Conservation (phyloP, 2,113 vertebrate genomes). For the Heterocephalus glaber region DNA sequence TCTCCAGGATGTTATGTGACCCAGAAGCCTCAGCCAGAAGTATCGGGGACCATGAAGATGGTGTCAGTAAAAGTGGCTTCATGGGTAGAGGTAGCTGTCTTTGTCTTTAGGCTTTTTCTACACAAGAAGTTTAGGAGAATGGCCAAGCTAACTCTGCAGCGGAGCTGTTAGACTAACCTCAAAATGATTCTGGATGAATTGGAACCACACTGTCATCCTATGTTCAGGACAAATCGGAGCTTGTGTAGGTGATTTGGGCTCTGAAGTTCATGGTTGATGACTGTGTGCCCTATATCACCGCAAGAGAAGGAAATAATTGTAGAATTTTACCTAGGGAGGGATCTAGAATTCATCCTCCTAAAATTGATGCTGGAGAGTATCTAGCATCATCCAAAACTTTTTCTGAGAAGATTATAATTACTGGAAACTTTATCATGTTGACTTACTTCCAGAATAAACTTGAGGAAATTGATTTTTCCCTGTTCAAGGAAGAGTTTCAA, state of each 20-base stretch:
- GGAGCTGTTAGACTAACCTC: conserved; percentile 5
- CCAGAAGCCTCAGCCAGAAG: neutral
- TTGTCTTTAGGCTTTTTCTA: conserved; percentile 40
- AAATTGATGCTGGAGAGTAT: conserved; percentile 47
- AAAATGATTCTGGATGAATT: neutral
- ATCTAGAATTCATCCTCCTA: conserved; percentile 58
- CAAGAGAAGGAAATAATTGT: conserved; percentile 55
- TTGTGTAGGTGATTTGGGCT: conserved; percentile 33
- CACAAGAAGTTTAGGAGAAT: neutral
- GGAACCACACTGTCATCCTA: conserved; percentile 24
- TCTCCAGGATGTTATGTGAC: neutral
- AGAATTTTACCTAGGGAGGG: conserved; percentile 17
- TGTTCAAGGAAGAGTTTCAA: conserved; percentile 33
- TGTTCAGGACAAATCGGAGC: conserved; percentile 39
- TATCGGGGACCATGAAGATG: neutral
- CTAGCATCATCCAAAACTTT: conserved; percentile 26
- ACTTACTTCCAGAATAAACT: conserved; percentile 58
- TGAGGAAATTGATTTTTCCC: conserved; percentile 60
- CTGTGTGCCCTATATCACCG: neutral
- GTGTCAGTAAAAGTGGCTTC: neutral
- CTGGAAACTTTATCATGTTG: conserved; percentile 52
- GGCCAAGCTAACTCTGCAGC: conserved; percentile 6
- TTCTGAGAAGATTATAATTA: conserved; percentile 50
- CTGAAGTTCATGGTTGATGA: conserved; percentile 52
- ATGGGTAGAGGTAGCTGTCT: neutral